Evolutionary conservation across 2,888 invertebrate genomes (phyloP).

Genomic region (Volucella zonaria): DNA sequence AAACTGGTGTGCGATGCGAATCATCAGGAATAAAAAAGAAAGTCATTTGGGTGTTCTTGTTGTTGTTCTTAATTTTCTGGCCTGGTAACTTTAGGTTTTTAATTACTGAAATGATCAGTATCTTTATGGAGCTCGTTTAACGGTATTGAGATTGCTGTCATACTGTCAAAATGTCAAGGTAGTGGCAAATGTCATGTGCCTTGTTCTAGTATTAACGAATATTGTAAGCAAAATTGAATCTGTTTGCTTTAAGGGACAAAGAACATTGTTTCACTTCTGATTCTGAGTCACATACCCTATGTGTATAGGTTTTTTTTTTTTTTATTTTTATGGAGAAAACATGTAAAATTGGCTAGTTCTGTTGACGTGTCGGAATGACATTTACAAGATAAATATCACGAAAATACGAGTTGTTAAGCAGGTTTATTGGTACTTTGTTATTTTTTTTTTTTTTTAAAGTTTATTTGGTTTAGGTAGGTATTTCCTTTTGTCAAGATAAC

Average conservation of each 20-base stretch:
- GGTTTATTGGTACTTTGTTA: no score
- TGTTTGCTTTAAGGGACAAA: slow-evolving; percentile 1
- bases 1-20: slow-evolving; percentile 9
- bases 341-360: no score
- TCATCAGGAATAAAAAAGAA: slow-evolving; percentile 33
- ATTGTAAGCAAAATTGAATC: background rate
- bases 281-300: slow-evolving; percentile 6
- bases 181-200: slow-evolving; percentile 40
- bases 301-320: background rate
- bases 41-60: slow-evolving; percentile 35
- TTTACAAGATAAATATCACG: background rate
- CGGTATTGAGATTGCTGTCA: slow-evolving; percentile 38
- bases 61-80: slow-evolving; percentile 28
- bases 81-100: slow-evolving; percentile 28
- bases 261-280: background rate
- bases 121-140: slow-evolving; percentile 54
- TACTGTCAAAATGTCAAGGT: slow-evolving; percentile 63
- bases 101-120: slow-evolving; percentile 31
- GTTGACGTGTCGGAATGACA: background rate
- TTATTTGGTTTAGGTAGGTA: no score
- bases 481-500: no score
- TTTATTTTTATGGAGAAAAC: no score
- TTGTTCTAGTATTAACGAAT: background rate
- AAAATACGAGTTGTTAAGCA: background rate
- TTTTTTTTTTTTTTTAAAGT: no score